phyloP scores from a whole-genome alignment of 2,888 invertebrate genomes.

The Dinocampus coccinellae region DNA sequence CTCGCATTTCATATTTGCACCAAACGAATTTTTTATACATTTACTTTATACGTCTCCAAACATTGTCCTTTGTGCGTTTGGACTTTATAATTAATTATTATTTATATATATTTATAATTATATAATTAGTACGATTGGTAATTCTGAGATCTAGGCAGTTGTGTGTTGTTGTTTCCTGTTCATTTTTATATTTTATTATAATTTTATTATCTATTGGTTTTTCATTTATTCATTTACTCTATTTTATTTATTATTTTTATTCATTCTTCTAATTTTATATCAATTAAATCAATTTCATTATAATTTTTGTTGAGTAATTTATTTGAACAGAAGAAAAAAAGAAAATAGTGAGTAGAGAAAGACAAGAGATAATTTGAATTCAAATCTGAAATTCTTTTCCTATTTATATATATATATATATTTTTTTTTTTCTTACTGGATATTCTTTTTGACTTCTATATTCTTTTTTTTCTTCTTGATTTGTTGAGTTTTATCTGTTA shows the following conservation, averaged over 20 bases:
- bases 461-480: conserved; percentile 11
- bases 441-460: conserved; percentile 15
- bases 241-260: conserved; percentile 30
- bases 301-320: background rate
- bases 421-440: too few relatives aligned
- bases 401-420: too few relatives aligned
- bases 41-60: conserved; percentile 56
- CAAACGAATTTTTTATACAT: background rate
- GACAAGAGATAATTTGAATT: conserved; percentile 9
- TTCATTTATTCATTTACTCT: conserved; percentile 41
- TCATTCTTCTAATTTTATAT: conserved; percentile 10
- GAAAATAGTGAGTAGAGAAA: conserved; percentile 11
- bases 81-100: conserved; percentile 54
- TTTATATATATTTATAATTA: background rate
- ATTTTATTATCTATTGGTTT: conserved; percentile 41
- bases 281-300: background rate
- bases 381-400: conserved; percentile 2
- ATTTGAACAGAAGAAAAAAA: conserved; percentile 23
- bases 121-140: conserved; percentile 58
- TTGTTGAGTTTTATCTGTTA: conserved; percentile 15
- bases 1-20: conserved; percentile 1
- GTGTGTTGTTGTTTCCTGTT: conserved; percentile 57
- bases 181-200: conserved; percentile 40
- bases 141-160: conserved; percentile 67
- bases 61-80: conserved; percentile 67